Conservation (phyloP, 1,140 invertebrate genomes). For the Papilio polytes region DNA sequence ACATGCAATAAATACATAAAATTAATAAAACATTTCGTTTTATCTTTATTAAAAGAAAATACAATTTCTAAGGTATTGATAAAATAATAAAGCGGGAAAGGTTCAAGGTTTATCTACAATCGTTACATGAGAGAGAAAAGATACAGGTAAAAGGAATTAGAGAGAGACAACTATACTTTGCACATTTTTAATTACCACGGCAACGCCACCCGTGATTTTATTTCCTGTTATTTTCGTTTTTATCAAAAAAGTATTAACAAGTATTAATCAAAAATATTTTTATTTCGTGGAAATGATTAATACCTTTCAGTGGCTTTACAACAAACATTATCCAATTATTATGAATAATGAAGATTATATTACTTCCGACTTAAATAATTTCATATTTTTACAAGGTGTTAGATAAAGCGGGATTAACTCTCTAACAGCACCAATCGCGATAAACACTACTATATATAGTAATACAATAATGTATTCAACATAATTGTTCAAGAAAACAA, state of each 20-base stretch:
- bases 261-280: background rate
- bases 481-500: background rate
- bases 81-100: background rate
- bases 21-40: background rate
- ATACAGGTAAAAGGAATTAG: background rate
- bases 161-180: background rate
- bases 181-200: background rate
- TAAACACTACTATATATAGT: slow-evolving; percentile 12
- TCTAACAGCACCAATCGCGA: background rate
- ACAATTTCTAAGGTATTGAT: background rate
- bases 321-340: background rate
- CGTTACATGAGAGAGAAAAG: background rate
- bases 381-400: slow-evolving; percentile 5
- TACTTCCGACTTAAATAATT: slow-evolving; percentile 26
- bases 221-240: background rate
- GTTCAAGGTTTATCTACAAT: background rate
- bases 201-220: background rate
- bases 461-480: slow-evolving; percentile 1
- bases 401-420: slow-evolving; percentile 32
- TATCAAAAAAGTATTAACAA: background rate
- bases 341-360: background rate
- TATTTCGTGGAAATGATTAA: background rate
- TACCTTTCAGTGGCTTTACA: background rate
- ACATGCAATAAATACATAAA: background rate
- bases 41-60: background rate